phyloP scores from a whole-genome alignment of 2,888 invertebrate genomes.

The Pammene fasciana region DNA sequence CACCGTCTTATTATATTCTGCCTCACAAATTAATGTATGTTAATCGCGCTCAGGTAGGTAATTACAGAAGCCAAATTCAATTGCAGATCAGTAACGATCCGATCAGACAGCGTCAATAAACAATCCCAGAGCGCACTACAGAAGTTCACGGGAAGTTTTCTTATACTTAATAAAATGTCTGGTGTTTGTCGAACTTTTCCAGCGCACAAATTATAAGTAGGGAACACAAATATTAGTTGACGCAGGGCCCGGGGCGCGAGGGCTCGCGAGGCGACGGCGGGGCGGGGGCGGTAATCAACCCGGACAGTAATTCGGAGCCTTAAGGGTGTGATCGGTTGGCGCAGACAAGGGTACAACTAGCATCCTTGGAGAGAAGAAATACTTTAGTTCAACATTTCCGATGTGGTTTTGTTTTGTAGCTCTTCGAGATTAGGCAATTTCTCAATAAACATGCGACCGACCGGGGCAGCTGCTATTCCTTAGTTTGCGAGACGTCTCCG shows the following conservation, averaged over 20 bases:
- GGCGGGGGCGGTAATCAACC: constrained; percentile 75
- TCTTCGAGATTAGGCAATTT: constrained; percentile 81
- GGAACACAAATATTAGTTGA: constrained; percentile 81
- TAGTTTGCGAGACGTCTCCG: constrained; percentile 77
- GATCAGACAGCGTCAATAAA: constrained; percentile 67
- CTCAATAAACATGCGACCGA: constrained; percentile 79
- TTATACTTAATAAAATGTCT: constrained; percentile 78
- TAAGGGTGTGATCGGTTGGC: constrained; percentile 82
- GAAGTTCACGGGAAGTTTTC: constrained; percentile 71
- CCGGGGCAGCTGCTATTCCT: constrained; percentile 74
- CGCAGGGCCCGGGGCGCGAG: constrained; percentile 66
- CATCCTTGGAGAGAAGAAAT: constrained; percentile 81
- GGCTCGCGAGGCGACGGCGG: constrained; percentile 49
- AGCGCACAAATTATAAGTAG: constrained; percentile 79
- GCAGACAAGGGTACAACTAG: constrained; percentile 79
- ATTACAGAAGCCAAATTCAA: constrained; percentile 60
- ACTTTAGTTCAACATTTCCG: constrained; percentile 81
- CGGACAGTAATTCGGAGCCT: constrained; percentile 81
- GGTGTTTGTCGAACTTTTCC: constrained; percentile 77
- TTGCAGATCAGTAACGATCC: constrained; percentile 55
- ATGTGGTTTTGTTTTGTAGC: constrained; percentile 82
- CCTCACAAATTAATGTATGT: constrained; percentile 54
- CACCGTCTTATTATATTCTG: constrained; percentile 51
- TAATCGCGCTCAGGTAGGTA: constrained; percentile 52
- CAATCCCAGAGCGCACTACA: constrained; percentile 68